phyloP scores from a whole-genome alignment of 2,888 invertebrate genomes.

The Drosophila anomalata region DNA sequence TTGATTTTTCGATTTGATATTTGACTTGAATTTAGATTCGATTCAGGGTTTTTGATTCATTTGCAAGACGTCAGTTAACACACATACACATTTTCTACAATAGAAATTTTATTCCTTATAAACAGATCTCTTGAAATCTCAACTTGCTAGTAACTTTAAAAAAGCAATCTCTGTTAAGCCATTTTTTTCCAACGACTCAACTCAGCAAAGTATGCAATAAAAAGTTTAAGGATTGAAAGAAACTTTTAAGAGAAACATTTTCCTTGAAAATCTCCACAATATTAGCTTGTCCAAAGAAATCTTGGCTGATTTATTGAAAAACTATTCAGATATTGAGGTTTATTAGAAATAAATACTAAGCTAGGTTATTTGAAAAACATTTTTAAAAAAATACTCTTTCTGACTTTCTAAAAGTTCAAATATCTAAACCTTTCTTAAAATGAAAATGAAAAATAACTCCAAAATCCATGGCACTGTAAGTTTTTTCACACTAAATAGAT shows the following conservation, averaged over 20 bases:
- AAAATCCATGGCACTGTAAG: constrained; percentile 30
- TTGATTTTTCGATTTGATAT: constrained; percentile 40
- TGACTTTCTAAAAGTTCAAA: neutral
- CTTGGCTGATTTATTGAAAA: neutral
- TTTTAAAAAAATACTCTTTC: neutral
- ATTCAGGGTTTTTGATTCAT: constrained; percentile 2
- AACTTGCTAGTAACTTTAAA: constrained; percentile 13
- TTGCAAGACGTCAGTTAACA: neutral
- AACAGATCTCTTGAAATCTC: neutral
- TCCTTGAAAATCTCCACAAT: constrained; percentile 7
- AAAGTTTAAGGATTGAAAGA: constrained; percentile 22
- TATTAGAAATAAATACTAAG: neutral
- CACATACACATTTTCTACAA: neutral
- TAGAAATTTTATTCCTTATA: neutral
- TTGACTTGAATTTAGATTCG: constrained; percentile 21
- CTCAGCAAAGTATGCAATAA: constrained; percentile 32
- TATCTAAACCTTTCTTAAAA: constrained; percentile 12
- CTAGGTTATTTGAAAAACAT: neutral
- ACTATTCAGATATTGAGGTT: neutral
- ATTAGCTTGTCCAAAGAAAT: neutral
- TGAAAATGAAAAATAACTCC: constrained; percentile 1
- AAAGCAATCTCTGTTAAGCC: constrained; percentile 14
- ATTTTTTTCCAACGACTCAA: constrained; percentile 6
- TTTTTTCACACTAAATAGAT: constrained; percentile 63
- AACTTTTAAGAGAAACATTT: constrained; percentile 12